Evolutionary conservation across 2,888 invertebrate genomes (phyloP), one percentile per base, ranked within the genome.

Genomic region (Andrena hattorfiana): DNA sequence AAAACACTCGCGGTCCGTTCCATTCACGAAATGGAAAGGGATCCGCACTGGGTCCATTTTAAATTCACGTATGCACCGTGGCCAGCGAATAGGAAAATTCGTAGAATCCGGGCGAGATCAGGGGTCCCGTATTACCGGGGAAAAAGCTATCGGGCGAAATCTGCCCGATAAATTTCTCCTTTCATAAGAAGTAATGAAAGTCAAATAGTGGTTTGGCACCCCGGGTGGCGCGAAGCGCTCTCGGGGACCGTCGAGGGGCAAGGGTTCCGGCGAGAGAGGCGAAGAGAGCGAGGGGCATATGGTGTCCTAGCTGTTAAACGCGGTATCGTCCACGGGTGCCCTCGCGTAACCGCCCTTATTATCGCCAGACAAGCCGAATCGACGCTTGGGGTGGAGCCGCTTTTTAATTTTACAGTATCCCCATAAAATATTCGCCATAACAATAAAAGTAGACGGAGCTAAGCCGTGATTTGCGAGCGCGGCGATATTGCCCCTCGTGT

Each of bases 321-420:
- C 56, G 71, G 77, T 68, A 81, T 68, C 76, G 79, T 35, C 73
- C 68, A 23, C 77, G 75, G 42, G 75, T 70, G 78, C 59, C 76
- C 78, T 77, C 74, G 80, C 81, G 74, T 75, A 79, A 77, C 88
- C 88, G 88, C 89, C 90, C 90, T 92, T 92, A 90, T 92, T 92
- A 91, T 90, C 91, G 85, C 74, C 85, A 84, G 88, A 88, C 86
- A 81, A 81, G 83, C 83, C 84, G 85, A 87, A 89, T 87, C 77
- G 81, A 77, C 77, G 83, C 63, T 71, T 42, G 73, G 86, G 89
- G 90, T 87, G 87, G 83, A 85, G 90, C 85, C 85, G 87, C 89
- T 91, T 93, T 93, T 93, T 93, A 93, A 93, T 93, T 93, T 93
- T 92, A 93, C 92, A 93, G 90, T 92, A 92, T 92, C 92, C 90